Evolutionary conservation across 2,113 vertebrate species (phyloP), one percentile per base, ranked within the genome.

Genomic region (Nematolebias whitei): DNA sequence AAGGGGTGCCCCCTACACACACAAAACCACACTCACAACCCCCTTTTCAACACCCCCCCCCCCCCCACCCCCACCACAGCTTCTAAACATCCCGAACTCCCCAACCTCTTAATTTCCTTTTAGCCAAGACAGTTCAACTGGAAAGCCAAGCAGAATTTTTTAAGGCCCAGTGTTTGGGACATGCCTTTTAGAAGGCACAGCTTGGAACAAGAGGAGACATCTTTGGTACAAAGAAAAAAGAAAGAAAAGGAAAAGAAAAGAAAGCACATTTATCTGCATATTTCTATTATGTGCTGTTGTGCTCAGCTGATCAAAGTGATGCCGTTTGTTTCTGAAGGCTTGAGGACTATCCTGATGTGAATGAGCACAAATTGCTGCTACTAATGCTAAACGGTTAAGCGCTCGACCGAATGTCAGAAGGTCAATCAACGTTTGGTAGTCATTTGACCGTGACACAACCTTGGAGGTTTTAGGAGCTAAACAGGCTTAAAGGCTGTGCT

Each of bases 51-150:
- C 63, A 74, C 71, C n/a, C n/a, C n/a, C n/a, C n/a, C n/a, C n/a
- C n/a, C n/a, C n/a, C n/a, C n/a, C n/a, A n/a, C 76, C 71, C 68
- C 68, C 64, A 16, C 51, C 60, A 41, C 70, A 72, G 70, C 82
- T 58, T 66, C 68, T 7, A 29, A 76, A n/a, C 35, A 70, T 63
- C 65, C 62, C 76, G 47, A 61, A 45, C 62, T 64, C 62, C 57
- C 83, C 83, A 66, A 54, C 74, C 85, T 88, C 80, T 84, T 84
- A 78, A 85, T 86, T 87, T 92, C 87, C 87, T 88, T 90, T 91
- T 79, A 90, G 76, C 75, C 79, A 85, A 84, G 88, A 78, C 90
- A 91, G 88, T 87, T 92, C 88, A 92, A 87, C 88, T 93, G 92
- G 88, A 90, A 91, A 91, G 80, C 85, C 84, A 84, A 87, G 83